A percentile compares a stretch with the other conserved stretches of the same genome.
These are phyloP conservation scores for Crotalus horridus DNA, from an alignment of 2,113 vertebrate genomes.

Conservation along the genomic window DNA sequence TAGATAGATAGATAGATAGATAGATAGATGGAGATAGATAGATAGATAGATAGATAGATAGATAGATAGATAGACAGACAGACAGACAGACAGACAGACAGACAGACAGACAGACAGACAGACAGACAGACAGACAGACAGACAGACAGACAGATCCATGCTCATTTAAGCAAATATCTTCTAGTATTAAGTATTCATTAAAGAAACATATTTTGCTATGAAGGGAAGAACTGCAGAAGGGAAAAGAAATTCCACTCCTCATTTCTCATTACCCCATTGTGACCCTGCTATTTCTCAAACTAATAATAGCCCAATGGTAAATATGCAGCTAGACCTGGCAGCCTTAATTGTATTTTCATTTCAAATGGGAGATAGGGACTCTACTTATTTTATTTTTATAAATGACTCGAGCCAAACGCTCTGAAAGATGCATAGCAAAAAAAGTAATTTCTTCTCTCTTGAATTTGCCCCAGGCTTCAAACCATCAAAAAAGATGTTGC, in stretches of 20 bases:
- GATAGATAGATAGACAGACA: no score
- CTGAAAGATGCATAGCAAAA: background rate
- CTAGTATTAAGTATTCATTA: background rate
- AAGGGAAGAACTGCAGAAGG: background rate
- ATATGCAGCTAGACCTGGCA: background rate
- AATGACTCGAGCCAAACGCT: background rate
- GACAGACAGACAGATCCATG: background rate
- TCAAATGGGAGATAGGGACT: background rate
- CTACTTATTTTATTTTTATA: background rate
- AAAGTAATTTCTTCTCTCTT: background rate
- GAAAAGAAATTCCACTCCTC: background rate
- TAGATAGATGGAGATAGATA: no score
- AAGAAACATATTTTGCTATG: background rate
- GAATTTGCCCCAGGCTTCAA: background rate
- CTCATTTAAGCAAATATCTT: background rate
- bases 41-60: no score
- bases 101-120: background rate
- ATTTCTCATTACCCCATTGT: background rate
- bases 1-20: no score
- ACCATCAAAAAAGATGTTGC: background rate
- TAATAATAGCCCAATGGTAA: background rate
- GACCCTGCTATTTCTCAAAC: background rate
- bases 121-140: background rate
- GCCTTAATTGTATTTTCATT: conserved; percentile 9
- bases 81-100: no score